These are phyloP conservation scores for Lydus trimaculatus DNA, from an alignment of 2,888 invertebrate genomes.

Conservation along the genomic window DNA sequence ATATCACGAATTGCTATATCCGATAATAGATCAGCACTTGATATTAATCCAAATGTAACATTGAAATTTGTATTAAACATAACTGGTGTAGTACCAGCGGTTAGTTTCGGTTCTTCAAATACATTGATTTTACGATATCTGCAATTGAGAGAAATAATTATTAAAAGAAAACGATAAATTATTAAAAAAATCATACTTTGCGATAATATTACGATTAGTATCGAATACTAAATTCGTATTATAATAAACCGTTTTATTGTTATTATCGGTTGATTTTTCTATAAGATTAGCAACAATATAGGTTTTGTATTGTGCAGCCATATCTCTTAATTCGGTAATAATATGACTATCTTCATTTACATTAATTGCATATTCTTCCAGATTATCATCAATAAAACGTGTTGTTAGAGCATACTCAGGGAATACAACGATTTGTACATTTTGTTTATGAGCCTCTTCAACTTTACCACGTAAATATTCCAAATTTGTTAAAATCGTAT, in stretches of 20 bases:
- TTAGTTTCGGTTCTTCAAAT: slow-evolving; percentile 37
- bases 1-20: slow-evolving; percentile 38
- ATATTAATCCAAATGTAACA: slow-evolving; percentile 41
- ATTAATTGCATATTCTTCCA: slow-evolving; percentile 36
- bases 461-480: slow-evolving; percentile 18
- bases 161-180: background rate
- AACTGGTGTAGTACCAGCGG: slow-evolving; percentile 37
- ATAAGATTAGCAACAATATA: slow-evolving; percentile 26
- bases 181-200: slow-evolving; percentile 13
- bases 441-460: background rate
- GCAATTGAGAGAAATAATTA: slow-evolving; percentile 16
- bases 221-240: slow-evolving; percentile 28
- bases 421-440: slow-evolving; percentile 44
- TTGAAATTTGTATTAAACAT: slow-evolving; percentile 42
- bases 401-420: slow-evolving; percentile 47
- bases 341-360: slow-evolving; percentile 28
- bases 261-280: slow-evolving; percentile 14
- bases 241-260: slow-evolving; percentile 15
- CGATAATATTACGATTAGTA: slow-evolving; percentile 14
- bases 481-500: slow-evolving; percentile 33
- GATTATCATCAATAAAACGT: slow-evolving; percentile 30
- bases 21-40: slow-evolving; percentile 38
- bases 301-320: slow-evolving; percentile 14
- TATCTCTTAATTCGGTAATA: slow-evolving; percentile 11
- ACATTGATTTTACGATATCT: slow-evolving; percentile 46